Percentiles rank a stretch among this genome's conserved stretches.
Evolutionary conservation across 2,888 invertebrate genomes (phyloP).

Genomic region (Conistra vaccinii): DNA sequence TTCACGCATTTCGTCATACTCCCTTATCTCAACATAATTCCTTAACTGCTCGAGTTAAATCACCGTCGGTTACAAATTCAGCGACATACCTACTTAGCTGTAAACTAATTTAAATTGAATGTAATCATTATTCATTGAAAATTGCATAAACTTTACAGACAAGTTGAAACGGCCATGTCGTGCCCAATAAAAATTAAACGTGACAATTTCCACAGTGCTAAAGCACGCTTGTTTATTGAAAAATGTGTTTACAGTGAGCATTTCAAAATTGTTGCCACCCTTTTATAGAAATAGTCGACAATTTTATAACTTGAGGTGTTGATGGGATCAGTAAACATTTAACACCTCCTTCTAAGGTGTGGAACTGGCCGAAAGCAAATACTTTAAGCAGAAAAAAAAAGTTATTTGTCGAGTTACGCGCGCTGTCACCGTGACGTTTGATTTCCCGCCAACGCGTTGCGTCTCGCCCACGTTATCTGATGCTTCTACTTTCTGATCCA

Average conservation of each 20-base stretch:
- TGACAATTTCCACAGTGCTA: slow-evolving; percentile 58
- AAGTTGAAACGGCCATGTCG: slow-evolving; percentile 66
- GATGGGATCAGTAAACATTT: slow-evolving; percentile 68
- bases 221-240: slow-evolving; percentile 57
- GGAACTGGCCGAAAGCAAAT: slow-evolving; percentile 69
- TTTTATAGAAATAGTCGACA: slow-evolving; percentile 54
- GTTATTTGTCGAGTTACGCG: slow-evolving; percentile 69
- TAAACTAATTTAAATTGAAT: slow-evolving; percentile 67
- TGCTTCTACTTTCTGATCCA: slow-evolving; percentile 58
- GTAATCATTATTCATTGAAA: slow-evolving; percentile 66
- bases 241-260: slow-evolving; percentile 56
- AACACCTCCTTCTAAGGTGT: slow-evolving; percentile 67
- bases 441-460: slow-evolving; percentile 69
- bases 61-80: slow-evolving; percentile 56
- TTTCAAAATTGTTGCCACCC: slow-evolving; percentile 58
- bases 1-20: slow-evolving; percentile 60
- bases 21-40: slow-evolving; percentile 63
- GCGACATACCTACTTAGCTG: slow-evolving; percentile 56
- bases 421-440: slow-evolving; percentile 76
- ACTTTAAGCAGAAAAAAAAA: slow-evolving; percentile 50
- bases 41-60: slow-evolving; percentile 60
- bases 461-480: slow-evolving; percentile 60
- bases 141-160: slow-evolving; percentile 62
- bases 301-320: slow-evolving; percentile 63
- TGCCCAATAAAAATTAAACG: slow-evolving; percentile 72